phyloP scores from a whole-genome alignment of 2,888 invertebrate genomes.

The Drosophila putrida region DNA sequence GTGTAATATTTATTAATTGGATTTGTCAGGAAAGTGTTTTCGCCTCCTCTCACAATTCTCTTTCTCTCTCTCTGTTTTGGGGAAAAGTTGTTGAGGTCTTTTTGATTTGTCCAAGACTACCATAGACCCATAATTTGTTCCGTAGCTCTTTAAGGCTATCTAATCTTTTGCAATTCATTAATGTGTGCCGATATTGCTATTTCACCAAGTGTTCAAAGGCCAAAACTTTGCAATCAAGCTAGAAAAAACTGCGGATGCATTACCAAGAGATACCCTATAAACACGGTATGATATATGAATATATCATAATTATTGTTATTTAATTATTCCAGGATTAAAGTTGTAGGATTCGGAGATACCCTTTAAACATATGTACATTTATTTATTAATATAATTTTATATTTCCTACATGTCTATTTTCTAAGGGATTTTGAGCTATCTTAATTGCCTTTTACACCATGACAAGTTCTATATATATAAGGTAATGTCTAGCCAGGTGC shows the following conservation, averaged over 20 bases:
- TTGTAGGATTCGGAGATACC: neutral
- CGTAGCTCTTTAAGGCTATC: constrained; percentile 36
- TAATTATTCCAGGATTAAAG: no score
- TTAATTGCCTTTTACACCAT: constrained; percentile 9
- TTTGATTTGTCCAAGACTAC: constrained; percentile 8
- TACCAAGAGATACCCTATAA: constrained; percentile 11
- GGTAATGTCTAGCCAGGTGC: constrained; percentile 1
- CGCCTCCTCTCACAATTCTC: constrained; percentile 15
- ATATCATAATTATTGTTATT: neutral
- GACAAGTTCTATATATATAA: neutral
- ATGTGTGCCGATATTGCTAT: constrained; percentile 49
- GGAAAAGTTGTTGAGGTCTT: constrained; percentile 26
- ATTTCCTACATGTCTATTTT: neutral
- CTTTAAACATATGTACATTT: neutral
- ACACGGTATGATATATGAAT: neutral
- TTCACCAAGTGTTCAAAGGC: constrained; percentile 54
- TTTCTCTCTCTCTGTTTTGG: neutral
- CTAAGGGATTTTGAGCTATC: constrained; percentile 1
- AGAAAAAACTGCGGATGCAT: neutral
- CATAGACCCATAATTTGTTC: neutral
- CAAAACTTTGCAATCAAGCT: constrained; percentile 17
- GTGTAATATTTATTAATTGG: constrained; percentile 75
- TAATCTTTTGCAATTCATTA: constrained; percentile 62
- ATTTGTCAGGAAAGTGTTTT: constrained; percentile 55
- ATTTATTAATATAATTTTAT: no score